Conservation (phyloP, 2,113 vertebrate species). For the Rhabdornis inornatus region DNA sequence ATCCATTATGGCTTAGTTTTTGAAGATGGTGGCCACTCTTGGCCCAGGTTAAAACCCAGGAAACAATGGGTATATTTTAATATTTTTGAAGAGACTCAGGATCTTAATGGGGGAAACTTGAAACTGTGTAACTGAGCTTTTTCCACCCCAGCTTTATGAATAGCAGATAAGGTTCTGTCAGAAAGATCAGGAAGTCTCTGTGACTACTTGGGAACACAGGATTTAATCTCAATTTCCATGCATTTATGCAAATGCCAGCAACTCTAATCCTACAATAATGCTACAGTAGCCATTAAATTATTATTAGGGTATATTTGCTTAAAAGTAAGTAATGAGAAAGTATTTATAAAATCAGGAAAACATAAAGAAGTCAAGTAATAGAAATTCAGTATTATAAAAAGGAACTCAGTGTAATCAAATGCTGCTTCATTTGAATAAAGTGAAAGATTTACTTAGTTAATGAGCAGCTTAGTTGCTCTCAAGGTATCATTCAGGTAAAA, state of each 20-base stretch:
- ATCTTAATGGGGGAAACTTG: neutral
- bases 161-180: neutral
- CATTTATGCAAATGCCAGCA: neutral
- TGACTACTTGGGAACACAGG: neutral
- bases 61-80: neutral
- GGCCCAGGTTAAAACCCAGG: neutral
- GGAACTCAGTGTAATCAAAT: neutral
- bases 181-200: neutral
- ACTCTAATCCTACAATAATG: neutral
- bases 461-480: neutral
- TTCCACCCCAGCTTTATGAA: fast-evolving
- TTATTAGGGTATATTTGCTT: neutral
- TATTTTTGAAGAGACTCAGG: neutral
- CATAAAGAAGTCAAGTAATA: neutral
- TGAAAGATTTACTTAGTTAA: neutral
- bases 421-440: neutral
- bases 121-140: neutral
- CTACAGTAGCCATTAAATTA: neutral
- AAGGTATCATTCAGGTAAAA: neutral
- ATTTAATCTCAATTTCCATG: neutral
- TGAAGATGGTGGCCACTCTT: neutral
- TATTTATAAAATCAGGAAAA: neutral
- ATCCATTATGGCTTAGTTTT: neutral
- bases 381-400: neutral
- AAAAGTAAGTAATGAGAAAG: neutral